Base-by-base conservation (phyloP, 2,888 invertebrate genomes). In the Plebejus anna region DNA sequence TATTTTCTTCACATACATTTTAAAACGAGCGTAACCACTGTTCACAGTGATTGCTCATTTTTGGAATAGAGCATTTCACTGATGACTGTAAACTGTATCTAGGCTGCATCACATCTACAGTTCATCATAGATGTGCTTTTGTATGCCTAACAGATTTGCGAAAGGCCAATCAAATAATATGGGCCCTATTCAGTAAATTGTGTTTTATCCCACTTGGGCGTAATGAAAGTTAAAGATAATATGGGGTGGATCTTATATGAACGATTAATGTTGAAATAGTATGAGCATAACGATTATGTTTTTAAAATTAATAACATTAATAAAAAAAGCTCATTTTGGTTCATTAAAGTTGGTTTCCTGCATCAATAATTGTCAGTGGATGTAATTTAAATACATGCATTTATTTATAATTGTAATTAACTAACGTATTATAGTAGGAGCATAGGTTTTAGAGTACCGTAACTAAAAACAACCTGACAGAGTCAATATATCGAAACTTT, bases 391-490 rank as follows among this genome's bases (percentile, higher is more conserved):
- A 22, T 22, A 22, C 22, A 22, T 22, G 59, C 59, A 61, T 22
- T 7, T 28, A 61, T 61, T 61, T 22, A 28, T 22, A 22, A 22
- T 59, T n/a, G 2, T n/a, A n/a, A 59, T 59, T 59, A 59, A 59
- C 1, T 2, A 59, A 59, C 59, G 6, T 55, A 16, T 22, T 22
- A 59, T 59, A 59, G 59, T 59, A 22, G 16, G 22, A 59, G n/a
- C 59, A 59, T 59, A 59, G 59, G 16, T 59, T 59, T 59, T 59
- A 59, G 59, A 22, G 59, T 59, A 7, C 59, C 59, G 59, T 22
- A 59, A 22, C 59, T 59, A 22, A 59, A 32, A 32, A 32, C 32
- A 32, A 32, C 32, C 32, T 2, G 32, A 32, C 32, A 2, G 32
- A 32, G 32, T 32, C 32, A 32, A 32, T 32, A 1, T 32, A 32